Percentiles rank a stretch among this genome's conserved stretches.
Evolutionary conservation across 2,113 vertebrate genomes (phyloP).

Genomic region (Hypocryptadius cinnamomeus): DNA sequence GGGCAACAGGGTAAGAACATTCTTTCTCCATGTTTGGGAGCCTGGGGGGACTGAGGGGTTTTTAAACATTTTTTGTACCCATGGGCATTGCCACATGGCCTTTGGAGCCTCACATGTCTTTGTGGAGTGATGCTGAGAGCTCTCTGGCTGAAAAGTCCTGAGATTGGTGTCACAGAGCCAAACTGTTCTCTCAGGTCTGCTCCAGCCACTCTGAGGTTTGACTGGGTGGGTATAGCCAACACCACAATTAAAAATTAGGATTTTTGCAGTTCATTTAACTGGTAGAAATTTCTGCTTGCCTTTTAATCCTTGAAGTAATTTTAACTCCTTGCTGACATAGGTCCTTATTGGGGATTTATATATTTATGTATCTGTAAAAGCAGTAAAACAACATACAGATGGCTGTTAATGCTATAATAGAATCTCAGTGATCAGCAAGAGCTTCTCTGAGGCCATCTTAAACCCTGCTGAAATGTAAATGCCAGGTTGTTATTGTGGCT

Average conservation of each 20-base stretch:
- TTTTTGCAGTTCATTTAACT: neutral
- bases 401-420: neutral
- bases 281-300: neutral
- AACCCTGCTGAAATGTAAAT: neutral
- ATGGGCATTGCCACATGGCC: fast-evolving
- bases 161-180: neutral
- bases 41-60: neutral
- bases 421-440: neutral
- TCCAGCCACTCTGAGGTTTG: neutral
- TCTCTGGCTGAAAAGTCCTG: neutral
- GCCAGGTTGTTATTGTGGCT: neutral
- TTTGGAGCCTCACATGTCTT: neutral
- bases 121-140: neutral
- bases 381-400: neutral
- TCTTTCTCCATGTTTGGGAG: neutral
- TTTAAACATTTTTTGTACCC: neutral
- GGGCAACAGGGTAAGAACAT: neutral
- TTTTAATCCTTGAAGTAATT: neutral
- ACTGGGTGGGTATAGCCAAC: neutral
- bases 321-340: neutral
- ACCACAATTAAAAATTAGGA: neutral
- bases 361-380: neutral
- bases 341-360: neutral
- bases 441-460: neutral
- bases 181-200: neutral